Evolutionary conservation across 2,888 invertebrate genomes (phyloP).

Genomic region (Oligia strigilis): DNA sequence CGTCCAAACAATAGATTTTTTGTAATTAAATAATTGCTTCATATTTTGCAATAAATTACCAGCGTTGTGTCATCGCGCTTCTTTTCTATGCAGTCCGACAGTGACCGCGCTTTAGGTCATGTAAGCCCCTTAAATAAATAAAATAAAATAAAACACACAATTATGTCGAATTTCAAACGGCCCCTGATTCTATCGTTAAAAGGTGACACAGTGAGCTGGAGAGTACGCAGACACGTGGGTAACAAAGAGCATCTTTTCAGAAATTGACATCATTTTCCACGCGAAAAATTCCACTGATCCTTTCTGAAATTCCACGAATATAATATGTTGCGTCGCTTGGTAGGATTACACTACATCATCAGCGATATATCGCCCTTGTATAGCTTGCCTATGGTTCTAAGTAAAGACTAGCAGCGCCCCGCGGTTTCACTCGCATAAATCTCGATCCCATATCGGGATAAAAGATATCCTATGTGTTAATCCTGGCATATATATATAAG

Average conservation of each 20-base stretch:
- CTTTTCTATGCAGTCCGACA: too few species aligned
- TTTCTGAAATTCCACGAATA: conserved; percentile 73
- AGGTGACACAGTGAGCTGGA: conserved; percentile 25
- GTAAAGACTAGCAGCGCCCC: not conserved
- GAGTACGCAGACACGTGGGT: conserved; percentile 34
- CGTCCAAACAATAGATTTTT: too few species aligned
- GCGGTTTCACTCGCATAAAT: too few species aligned
- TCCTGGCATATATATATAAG: too few species aligned
- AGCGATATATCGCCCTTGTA: conserved; percentile 22
- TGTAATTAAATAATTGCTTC: too few species aligned
- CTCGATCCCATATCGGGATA: too few species aligned
- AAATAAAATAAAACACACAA: not conserved
- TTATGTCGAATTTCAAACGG: conserved; percentile 21
- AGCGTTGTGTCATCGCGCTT: too few species aligned
- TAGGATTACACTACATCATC: conserved; percentile 13
- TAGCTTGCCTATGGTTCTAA: not conserved
- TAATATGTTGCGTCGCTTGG: conserved; percentile 69
- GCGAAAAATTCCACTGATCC: conserved; percentile 75
- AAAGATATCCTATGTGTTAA: too few species aligned
- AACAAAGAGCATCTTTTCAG: conserved; percentile 69
- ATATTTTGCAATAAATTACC: too few species aligned
- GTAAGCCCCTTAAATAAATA: too few species aligned
- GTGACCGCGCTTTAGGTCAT: too few species aligned
- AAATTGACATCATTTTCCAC: conserved; percentile 77
- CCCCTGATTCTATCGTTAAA: conserved; percentile 31